phyloP scores from a whole-genome alignment of 37 sponge, comb jelly and placozoan genomes.

The Halisarca cf. caerulea region DNA sequence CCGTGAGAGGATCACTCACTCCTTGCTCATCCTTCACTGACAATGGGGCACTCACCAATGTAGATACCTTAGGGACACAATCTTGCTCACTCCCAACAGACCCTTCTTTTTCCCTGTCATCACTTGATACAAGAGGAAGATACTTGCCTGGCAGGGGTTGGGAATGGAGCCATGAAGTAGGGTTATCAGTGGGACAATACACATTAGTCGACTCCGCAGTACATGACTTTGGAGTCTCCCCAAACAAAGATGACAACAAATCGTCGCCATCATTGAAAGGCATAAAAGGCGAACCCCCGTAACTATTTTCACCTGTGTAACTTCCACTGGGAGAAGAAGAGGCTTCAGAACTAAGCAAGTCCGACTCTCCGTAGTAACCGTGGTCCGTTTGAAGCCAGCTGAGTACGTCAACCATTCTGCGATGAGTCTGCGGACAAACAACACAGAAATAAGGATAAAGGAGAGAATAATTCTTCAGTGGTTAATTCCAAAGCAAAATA shows the following conservation, averaged over 20 bases:
- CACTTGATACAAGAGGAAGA: background rate
- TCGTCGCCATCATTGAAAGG: background rate
- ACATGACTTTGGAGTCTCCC: background rate
- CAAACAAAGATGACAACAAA: background rate
- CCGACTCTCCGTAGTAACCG: background rate
- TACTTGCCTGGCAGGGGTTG: slow-evolving; percentile 13
- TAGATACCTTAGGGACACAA: no score
- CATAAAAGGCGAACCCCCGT: background rate
- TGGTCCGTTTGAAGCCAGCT: slow-evolving; percentile 17
- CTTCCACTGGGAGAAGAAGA: slow-evolving; percentile 20
- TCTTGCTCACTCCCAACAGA: no score
- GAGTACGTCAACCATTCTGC: slow-evolving; percentile 14
- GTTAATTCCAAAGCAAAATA: no score
- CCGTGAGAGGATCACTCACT: background rate
- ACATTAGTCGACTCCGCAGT: background rate
- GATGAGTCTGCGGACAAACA: no score
- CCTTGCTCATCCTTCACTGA: background rate
- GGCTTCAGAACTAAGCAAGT: background rate
- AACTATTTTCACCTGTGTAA: background rate
- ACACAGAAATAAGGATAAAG: no score
- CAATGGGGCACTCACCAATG: background rate
- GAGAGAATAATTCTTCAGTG: no score
- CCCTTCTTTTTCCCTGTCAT: no score
- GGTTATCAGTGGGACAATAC: no score
- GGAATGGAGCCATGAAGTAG: background rate